Base-by-base conservation (phyloP, 35 echinoderm and acorn worm genomes). In the Ophioderma brevispina region DNA sequence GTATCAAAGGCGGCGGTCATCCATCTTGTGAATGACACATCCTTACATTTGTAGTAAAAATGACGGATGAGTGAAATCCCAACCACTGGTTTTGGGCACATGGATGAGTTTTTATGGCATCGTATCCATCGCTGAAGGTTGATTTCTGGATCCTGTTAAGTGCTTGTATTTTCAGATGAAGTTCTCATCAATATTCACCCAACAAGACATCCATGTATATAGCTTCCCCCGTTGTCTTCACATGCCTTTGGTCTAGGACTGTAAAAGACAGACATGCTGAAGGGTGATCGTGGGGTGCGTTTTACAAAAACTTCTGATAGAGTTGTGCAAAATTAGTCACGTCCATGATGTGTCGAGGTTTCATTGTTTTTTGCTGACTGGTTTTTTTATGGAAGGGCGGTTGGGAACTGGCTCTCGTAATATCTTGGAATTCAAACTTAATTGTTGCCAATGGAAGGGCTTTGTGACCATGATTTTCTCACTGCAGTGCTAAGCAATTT, bases 161-260 rank as follows among this genome's bases (percentile, higher is more conserved):
- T 4, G 40, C 39, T n/a, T 2, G 0, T 21, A 90, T 32, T 40
- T 90, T 82, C 0, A 90, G 88, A 3, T 90, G 0, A 0, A 82
- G 0, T 23, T 90, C 82, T 84, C 82, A 50, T 19, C 88, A 90
- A 40, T 90, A 90, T 40, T 82, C 88, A 46, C 88, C 82, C 5
- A 90, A 37, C 23, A 78, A 90, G 35, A 78, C 55, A 35, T 55
- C n/a, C n/a, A n/a, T 13, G 35, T 64, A 90, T 75, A 75, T 90
- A 1, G 35, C 79, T 33, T 90, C 1, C 0, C 37, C 25, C 33
- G 15, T 38, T 30, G 15, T 30, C 36, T 76, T 90, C 1, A 90
- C 59, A 70, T 70, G 59, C 3, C 10, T 15, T n/a, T 18, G 59
- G 59, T 70, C 59, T 18, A 25, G n/a, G 59, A 13, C n/a, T 6